These are phyloP conservation scores for Calephelis nemesis DNA, from an alignment of 1,140 invertebrate genomes.

Conservation along the genomic window DNA sequence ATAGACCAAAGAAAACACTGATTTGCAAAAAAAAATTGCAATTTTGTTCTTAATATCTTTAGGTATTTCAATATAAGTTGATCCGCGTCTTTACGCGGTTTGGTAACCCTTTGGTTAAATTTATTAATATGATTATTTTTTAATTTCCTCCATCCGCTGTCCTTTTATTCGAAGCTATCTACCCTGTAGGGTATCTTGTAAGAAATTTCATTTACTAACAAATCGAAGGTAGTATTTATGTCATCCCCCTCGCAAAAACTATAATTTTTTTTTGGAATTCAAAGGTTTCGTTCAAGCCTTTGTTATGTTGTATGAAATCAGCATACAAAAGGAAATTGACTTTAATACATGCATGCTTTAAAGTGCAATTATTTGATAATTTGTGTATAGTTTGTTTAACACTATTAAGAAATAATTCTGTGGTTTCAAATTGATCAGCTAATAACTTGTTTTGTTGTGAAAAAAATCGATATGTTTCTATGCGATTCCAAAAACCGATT, in stretches of 20 bases:
- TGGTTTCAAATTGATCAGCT: conserved; percentile 22
- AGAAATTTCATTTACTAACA: conserved; percentile 22
- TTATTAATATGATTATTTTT: conserved; percentile 39
- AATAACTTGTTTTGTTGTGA: conserved; percentile 7
- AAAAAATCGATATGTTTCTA: conserved; percentile 18
- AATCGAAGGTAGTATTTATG: conserved; percentile 23
- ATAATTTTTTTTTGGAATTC: conserved; percentile 35
- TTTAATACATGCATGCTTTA: conserved; percentile 19
- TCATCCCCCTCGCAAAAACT: conserved; percentile 27
- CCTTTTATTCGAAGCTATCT: conserved; percentile 33
- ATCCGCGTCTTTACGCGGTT: conserved; percentile 36
- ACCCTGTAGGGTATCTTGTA: conserved; percentile 28
- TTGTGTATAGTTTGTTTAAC: conserved; percentile 23
- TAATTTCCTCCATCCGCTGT: conserved; percentile 36
- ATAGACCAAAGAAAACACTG: conserved; percentile 56
- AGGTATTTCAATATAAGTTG: conserved; percentile 46
- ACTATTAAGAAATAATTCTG: conserved; percentile 26
- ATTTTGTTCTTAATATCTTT: conserved; percentile 49
- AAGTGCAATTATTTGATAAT: conserved; percentile 15
- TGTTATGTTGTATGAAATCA: conserved; percentile 28
- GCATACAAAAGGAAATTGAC: conserved; percentile 27
- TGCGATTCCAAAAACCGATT: conserved; percentile 19
- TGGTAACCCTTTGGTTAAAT: too few relatives aligned
- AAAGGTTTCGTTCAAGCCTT: conserved; percentile 26
- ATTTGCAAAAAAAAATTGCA: conserved; percentile 57